Evolutionary conservation across 2,797 vertebrate species (phyloP).

Genomic region (Poecile montanus): DNA sequence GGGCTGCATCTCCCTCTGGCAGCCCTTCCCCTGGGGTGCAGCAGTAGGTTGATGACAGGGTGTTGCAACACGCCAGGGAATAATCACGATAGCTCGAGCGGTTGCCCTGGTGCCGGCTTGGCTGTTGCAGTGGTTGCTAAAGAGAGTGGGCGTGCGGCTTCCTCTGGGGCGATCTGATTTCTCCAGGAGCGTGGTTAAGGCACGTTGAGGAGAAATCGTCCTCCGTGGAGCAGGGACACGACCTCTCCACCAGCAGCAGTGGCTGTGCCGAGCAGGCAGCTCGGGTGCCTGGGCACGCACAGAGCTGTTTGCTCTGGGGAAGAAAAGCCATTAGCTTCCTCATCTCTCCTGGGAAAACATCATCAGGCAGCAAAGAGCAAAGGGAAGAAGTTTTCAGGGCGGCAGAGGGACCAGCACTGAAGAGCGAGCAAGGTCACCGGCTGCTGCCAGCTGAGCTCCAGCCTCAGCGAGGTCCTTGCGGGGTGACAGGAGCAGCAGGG

Average conservation of each 20-base stretch:
- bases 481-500: background rate
- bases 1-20: background rate
- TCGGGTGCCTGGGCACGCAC: background rate
- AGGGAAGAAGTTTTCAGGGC: background rate
- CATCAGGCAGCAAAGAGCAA: background rate
- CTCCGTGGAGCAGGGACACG: background rate
- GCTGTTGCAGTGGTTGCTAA: constrained; percentile 65
- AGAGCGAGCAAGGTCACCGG: background rate
- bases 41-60: constrained; percentile 1
- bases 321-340: background rate
- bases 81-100: constrained; percentile 60
- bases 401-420: background rate
- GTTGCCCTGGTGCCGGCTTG: constrained; percentile 70
- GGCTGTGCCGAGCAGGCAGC: background rate
- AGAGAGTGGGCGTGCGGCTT: constrained; percentile 50
- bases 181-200: constrained; percentile 47
- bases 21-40: background rate
- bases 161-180: constrained; percentile 70
- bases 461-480: background rate
- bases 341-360: background rate
- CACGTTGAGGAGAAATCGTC: background rate
- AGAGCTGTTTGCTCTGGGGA: background rate
- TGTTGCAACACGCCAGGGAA: constrained; percentile 51
- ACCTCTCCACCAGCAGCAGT: background rate
- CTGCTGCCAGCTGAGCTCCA: background rate